Conservation (phyloP, 2,888 invertebrate species). For the Caenorhabditis uteleia region DNA sequence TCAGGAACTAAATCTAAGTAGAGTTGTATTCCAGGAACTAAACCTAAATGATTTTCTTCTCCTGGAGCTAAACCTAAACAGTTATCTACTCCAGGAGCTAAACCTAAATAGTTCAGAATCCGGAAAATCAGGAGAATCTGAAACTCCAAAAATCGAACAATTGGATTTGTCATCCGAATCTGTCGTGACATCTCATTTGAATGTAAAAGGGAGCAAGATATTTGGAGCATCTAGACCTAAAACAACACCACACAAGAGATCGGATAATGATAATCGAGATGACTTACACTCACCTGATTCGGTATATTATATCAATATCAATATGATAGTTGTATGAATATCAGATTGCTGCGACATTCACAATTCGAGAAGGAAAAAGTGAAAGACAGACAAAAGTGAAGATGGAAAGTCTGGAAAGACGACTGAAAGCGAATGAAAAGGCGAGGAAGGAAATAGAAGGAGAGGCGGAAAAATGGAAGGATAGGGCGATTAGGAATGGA, state of each 20-base stretch:
- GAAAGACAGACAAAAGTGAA: conserved; percentile 50
- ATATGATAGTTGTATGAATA: neutral
- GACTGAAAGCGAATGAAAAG: conserved; percentile 44
- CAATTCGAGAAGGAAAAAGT: conserved; percentile 29
- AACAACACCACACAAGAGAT: conserved; percentile 24
- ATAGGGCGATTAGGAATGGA: conserved; percentile 17
- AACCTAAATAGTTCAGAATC: too few relatives aligned
- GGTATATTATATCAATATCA: neutral
- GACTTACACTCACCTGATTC: conserved; percentile 31
- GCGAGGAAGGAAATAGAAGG: conserved; percentile 41
- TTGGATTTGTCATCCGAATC: too few relatives aligned
- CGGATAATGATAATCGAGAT: conserved; percentile 7
- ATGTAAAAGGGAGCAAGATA: neutral
- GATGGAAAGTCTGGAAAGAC: conserved; percentile 44
- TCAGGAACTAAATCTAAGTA: too few relatives aligned
- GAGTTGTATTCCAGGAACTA: too few relatives aligned
- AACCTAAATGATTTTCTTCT: too few relatives aligned
- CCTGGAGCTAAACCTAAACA: too few relatives aligned
- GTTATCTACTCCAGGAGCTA: too few relatives aligned
- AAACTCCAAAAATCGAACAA: too few relatives aligned
- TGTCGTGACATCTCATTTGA: too few relatives aligned
- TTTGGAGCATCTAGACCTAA: conserved; percentile 1
- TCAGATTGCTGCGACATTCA: conserved; percentile 36
- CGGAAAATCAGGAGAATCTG: too few relatives aligned
- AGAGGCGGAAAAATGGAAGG: conserved; percentile 46